Conservation (phyloP, 2,113 vertebrate genomes). For the Onychostoma macrolepis region DNA sequence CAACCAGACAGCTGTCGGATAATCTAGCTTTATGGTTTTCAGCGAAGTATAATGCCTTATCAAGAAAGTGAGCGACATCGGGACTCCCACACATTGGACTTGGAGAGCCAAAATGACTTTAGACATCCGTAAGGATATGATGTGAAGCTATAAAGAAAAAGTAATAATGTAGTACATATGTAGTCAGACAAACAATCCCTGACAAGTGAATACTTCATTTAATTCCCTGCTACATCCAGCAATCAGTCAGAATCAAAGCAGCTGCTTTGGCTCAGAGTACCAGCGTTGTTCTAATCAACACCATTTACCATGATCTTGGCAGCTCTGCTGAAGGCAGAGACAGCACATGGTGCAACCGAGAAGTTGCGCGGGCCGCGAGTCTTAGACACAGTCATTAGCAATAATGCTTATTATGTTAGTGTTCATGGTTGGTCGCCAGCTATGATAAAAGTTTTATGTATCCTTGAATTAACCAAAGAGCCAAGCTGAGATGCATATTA, state of each 20-base stretch:
- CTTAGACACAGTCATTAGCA: slow-evolving; percentile 70
- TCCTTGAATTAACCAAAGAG: slow-evolving; percentile 43
- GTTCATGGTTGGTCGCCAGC: slow-evolving; percentile 63
- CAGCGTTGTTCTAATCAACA: slow-evolving; percentile 78
- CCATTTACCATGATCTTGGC: slow-evolving; percentile 69
- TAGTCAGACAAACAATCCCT: slow-evolving; percentile 74
- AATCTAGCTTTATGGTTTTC: background rate
- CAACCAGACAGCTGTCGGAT: slow-evolving; percentile 17
- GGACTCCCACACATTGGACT: slow-evolving; percentile 40
- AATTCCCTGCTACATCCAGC: slow-evolving; percentile 73
- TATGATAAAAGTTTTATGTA: slow-evolving; percentile 62
- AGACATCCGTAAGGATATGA: slow-evolving; percentile 51
- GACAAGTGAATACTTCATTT: slow-evolving; percentile 76
- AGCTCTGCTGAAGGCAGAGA: slow-evolving; percentile 29
- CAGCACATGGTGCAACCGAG: slow-evolving; percentile 34
- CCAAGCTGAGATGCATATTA: background rate
- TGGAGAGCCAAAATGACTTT: slow-evolving; percentile 53
- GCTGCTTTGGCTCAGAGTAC: slow-evolving; percentile 72
- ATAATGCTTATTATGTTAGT: slow-evolving; percentile 75
- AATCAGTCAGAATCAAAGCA: slow-evolving; percentile 80
- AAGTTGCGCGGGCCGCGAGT: slow-evolving; percentile 52
- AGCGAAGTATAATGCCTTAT: background rate
- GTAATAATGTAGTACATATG: slow-evolving; percentile 57
- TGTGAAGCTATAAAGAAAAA: slow-evolving; percentile 50
- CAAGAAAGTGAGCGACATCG: background rate